phyloP scores from a whole-genome alignment of 2,888 invertebrate species.

The Erannis defoliaria region DNA sequence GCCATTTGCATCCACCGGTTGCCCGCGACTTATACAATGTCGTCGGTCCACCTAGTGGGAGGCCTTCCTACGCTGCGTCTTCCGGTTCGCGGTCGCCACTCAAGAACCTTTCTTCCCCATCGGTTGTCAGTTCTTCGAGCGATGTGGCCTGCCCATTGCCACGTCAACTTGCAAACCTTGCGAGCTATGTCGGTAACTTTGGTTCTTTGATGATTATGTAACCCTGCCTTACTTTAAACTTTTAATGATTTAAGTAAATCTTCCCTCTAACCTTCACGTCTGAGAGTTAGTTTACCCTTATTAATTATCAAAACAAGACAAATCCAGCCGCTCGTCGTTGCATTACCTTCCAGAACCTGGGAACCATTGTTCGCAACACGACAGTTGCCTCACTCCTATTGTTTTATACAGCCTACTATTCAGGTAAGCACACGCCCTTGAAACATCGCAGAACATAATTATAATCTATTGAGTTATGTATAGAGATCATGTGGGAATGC shows the following conservation, averaged over 20 bases:
- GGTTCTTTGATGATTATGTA: no score
- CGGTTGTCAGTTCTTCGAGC: no score
- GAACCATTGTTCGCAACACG: slow-evolving; percentile 54
- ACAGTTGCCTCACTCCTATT: slow-evolving; percentile 72
- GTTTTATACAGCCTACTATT: slow-evolving; percentile 50
- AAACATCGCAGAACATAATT: slow-evolving; percentile 48
- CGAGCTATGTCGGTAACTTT: no score
- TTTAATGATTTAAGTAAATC: neutral
- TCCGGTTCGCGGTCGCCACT: no score
- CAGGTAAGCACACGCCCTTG: slow-evolving; percentile 37
- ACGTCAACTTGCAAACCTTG: no score
- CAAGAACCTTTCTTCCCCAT: no score
- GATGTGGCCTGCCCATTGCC: no score
- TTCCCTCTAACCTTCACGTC: slow-evolving; percentile 9
- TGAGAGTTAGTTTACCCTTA: slow-evolving; percentile 19
- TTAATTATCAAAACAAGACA: slow-evolving; percentile 35
- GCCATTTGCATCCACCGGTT: no score
- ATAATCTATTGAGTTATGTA: slow-evolving; percentile 49
- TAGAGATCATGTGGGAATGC: slow-evolving; percentile 54
- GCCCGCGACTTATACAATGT: no score
- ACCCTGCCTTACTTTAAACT: no score
- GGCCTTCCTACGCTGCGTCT: no score
- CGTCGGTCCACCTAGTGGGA: no score
- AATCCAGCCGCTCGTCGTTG: slow-evolving; percentile 34
- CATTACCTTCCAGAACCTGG: slow-evolving; percentile 58